These are phyloP conservation scores for Myotis vivesi DNA, from an alignment of 2,797 vertebrate genomes.

Conservation along the genomic window DNA sequence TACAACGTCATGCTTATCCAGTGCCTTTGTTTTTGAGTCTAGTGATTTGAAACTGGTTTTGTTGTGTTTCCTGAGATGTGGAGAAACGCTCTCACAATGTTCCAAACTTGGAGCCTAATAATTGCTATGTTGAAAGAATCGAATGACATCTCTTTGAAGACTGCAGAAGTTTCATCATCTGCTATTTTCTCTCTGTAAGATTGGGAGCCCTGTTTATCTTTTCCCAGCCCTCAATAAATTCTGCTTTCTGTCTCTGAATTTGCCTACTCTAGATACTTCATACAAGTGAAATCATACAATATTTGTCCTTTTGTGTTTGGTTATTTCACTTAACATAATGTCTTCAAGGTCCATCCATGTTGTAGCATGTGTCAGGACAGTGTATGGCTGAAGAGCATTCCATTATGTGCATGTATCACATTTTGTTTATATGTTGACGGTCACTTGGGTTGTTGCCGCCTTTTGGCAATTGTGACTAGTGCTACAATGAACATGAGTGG, in stretches of 20 bases:
- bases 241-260: not conserved
- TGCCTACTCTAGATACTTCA: not conserved
- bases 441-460: not conserved
- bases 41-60: not conserved
- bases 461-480: not conserved
- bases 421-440: too few species aligned
- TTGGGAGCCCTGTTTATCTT: not conserved
- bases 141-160: not conserved
- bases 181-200: not conserved
- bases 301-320: not conserved
- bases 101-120: not conserved
- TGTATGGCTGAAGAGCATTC: not conserved
- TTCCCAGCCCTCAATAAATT: not conserved
- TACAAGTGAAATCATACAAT: not conserved
- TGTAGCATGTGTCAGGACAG: not conserved
- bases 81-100: not conserved
- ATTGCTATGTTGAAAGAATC: not conserved
- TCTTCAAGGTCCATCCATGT: not conserved
- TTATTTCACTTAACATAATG: not conserved
- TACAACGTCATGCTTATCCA: fast-evolving
- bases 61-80: not conserved
- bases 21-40: not conserved
- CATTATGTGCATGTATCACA: not conserved
- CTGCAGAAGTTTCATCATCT: not conserved
- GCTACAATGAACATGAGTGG: not conserved